Base-by-base conservation (phyloP, 2,888 invertebrate genomes). In the Hermodice carunculata region DNA sequence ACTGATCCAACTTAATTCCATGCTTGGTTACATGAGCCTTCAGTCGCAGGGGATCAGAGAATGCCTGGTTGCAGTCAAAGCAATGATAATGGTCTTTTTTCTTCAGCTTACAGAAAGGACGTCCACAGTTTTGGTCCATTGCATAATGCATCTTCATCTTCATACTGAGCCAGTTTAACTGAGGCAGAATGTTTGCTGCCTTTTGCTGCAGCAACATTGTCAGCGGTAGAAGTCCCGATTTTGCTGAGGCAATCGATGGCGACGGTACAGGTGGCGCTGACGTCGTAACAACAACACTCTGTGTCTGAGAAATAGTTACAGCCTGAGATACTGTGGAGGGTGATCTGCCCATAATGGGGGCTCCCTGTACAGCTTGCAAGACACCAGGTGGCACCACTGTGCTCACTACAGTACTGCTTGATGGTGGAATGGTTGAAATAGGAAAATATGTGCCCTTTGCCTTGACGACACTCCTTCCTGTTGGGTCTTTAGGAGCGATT, bases 371-470 rank as follows among this genome's bases (percentile, higher is more conserved):
- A 8, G 57, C 57, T 26, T 57, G 57, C 22, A 57, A 32, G 19
- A 57, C 22, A 6, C 57, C 32, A 19, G 57, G 46, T 4, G 57
- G 46, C 11, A 46, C 42, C 22, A 56, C 46, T 32, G 44, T 28
- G 24, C 48, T 37, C 6, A 56, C 44, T 31, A 31, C 44, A 3
- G 44, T 42, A n/a, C 17, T 40, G 31, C 62, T 31, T 28, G 34
- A 5, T 11, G 49, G 56, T 14, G 56, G 44, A 19, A 72, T 37
- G 0, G 87, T 85, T 77, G 92, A 93, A 80, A 94, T 91, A 83
- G 95, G 95, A 88, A 93, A 94, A 89, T 93, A 95, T 86, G 94
- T 94, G 87, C 95, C 94, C 82, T 93, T 91, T 87, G 94, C 93
- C 91, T 94, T 94, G 89, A 95, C 93, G 90, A 94, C 92, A n/a